These are phyloP conservation scores for Chamaea fasciata DNA, from an alignment of 2,113 vertebrate genomes.

Conservation along the genomic window DNA sequence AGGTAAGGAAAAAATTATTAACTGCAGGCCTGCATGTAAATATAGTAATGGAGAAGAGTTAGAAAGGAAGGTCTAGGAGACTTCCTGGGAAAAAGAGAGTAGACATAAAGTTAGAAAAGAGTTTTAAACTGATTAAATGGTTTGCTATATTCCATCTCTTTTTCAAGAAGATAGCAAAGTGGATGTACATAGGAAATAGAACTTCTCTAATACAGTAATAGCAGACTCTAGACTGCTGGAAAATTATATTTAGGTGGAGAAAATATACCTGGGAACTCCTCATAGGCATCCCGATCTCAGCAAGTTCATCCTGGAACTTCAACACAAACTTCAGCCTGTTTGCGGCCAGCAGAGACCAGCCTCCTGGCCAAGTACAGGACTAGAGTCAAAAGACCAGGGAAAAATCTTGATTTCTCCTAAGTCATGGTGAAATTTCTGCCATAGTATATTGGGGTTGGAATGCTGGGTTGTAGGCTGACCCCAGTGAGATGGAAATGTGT, in stretches of 20 bases:
- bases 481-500: neutral
- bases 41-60: neutral
- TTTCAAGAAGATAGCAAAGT: neutral
- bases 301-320: neutral
- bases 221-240: neutral
- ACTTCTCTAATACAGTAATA: neutral
- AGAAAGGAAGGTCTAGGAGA: neutral
- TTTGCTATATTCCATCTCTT: neutral
- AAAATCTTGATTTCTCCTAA: neutral
- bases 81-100: neutral
- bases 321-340: accelerated
- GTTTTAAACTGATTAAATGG: neutral
- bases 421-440: neutral
- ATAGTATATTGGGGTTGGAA: accelerated
- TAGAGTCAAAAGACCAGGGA: neutral
- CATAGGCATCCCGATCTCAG: neutral
- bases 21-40: neutral
- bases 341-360: neutral
- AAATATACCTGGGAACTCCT: neutral
- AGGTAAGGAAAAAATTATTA: neutral
- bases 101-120: neutral
- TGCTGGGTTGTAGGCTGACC: neutral
- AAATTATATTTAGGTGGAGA: neutral
- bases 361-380: neutral
- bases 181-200: neutral